phyloP scores from a whole-genome alignment of 2,113 vertebrate species.

The Phoenicopterus ruber region DNA sequence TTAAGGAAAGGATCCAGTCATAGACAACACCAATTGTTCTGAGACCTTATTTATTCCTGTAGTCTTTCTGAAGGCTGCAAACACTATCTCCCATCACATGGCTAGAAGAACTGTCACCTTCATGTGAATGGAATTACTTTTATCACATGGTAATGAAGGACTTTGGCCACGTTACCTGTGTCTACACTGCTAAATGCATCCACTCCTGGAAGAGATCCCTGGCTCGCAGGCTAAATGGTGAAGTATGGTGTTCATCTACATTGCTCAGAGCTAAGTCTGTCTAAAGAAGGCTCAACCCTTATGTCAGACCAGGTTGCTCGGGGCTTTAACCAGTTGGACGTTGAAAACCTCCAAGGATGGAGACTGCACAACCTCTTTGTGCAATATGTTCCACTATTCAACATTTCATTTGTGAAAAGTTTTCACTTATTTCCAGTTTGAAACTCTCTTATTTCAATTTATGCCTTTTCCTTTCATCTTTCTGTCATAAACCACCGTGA shows the following conservation, averaged over 20 bases:
- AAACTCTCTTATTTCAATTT: not conserved
- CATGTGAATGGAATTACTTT: not conserved
- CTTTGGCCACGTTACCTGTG: not conserved
- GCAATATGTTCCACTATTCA: not conserved
- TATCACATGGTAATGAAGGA: not conserved
- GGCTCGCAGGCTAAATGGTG: not conserved
- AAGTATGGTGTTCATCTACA: not conserved
- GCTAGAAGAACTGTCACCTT: not conserved
- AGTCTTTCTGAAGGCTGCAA: not conserved
- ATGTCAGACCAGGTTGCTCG: not conserved
- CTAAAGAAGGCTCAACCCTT: not conserved
- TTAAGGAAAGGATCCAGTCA: not conserved
- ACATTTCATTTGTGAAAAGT: not conserved
- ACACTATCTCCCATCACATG: not conserved
- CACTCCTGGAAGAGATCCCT: not conserved
- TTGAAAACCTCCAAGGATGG: not conserved
- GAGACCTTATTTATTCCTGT: not conserved
- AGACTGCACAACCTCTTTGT: not conserved
- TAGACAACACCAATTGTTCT: not conserved
- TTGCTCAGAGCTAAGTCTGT: not conserved
- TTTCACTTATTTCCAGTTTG: not conserved
- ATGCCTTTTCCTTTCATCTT: not conserved
- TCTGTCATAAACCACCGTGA: not conserved
- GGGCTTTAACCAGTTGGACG: not conserved
- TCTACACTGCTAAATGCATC: not conserved